Conservation (phyloP, 2,888 invertebrate species). For the Pomacea canaliculata region DNA sequence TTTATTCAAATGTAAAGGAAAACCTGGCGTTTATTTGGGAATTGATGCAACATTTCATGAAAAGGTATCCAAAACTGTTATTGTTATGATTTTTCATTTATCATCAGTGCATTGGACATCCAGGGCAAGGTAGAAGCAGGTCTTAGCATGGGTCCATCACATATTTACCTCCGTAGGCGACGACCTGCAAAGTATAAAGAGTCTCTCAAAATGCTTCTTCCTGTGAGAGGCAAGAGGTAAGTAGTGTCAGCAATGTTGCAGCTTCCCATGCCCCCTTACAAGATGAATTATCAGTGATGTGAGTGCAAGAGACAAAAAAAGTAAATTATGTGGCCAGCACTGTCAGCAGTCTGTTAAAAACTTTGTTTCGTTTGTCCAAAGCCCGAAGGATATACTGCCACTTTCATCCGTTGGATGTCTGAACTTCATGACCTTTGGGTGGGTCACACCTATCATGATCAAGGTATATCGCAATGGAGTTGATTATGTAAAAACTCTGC, state of each 20-base stretch:
- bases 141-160: conserved; percentile 6
- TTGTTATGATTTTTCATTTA: background rate
- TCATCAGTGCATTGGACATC: conserved; percentile 34
- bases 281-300: too few relatives aligned
- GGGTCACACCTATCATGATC: conserved; percentile 73
- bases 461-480: conserved; percentile 72
- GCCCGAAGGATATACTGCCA: conserved; percentile 58
- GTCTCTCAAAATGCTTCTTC: conserved; percentile 38
- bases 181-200: conserved; percentile 38
- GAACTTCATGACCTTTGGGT: conserved; percentile 72
- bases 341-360: background rate
- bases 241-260: conserved; percentile 1
- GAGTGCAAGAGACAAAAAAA: too few relatives aligned
- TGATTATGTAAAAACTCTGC: conserved; percentile 68
- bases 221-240: conserved; percentile 44
- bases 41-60: too few relatives aligned
- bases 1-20: too few relatives aligned
- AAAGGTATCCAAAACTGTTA: too few relatives aligned
- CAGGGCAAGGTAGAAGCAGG: conserved; percentile 33
- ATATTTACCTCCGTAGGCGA: conserved; percentile 13
- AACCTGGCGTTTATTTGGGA: too few relatives aligned
- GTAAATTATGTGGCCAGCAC: too few relatives aligned
- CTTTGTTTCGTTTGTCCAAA: conserved; percentile 17
- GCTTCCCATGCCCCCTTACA: too few relatives aligned
- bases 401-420: conserved; percentile 73